These are phyloP conservation scores for Anoplopoma fimbria DNA, from an alignment of 2,113 vertebrate species.

Conservation along the genomic window DNA sequence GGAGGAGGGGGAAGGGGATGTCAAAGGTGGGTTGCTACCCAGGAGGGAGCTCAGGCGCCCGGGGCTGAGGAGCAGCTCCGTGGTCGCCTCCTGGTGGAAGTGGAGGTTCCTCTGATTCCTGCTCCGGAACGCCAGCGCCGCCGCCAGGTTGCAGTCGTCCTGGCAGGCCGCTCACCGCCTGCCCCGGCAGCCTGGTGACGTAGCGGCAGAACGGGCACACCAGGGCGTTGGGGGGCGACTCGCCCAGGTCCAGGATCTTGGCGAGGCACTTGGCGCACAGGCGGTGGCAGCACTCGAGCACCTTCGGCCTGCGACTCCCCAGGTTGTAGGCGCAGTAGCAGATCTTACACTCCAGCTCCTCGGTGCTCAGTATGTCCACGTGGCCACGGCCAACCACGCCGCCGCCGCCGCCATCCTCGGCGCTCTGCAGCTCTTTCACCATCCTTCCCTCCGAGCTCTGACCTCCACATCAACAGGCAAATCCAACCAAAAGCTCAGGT, in stretches of 20 bases:
- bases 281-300: constrained; percentile 92
- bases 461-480: constrained; percentile 27
- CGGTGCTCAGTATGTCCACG: constrained; percentile 79
- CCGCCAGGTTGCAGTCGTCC: constrained; percentile 93
- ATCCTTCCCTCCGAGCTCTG: constrained; percentile 60
- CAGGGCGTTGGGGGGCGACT: constrained; percentile 88
- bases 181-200: constrained; percentile 87
- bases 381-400: constrained; percentile 65
- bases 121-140: constrained; percentile 86
- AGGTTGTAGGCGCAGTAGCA: constrained; percentile 93
- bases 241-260: constrained; percentile 93
- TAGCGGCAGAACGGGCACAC: constrained; percentile 96
- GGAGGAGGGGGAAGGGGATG: constrained; percentile 61
- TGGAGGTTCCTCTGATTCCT: constrained; percentile 87
- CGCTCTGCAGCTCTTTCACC: constrained; percentile 80
- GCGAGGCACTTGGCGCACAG: constrained; percentile 93
- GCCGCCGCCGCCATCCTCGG: constrained; percentile 18
- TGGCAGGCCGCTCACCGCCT: constrained; percentile 88
- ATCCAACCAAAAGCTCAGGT: constrained; percentile 7
- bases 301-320: constrained; percentile 89
- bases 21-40: constrained; percentile 80
- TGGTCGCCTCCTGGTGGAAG: constrained; percentile 85
- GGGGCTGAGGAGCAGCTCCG: constrained; percentile 91
- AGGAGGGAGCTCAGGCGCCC: constrained; percentile 88
- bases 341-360: constrained; percentile 97